Percentiles rank a stretch among this genome's conserved stretches.
phyloP scores from a whole-genome alignment of 53 echinoderm and acorn worm species.

The Arbacia lixula region DNA sequence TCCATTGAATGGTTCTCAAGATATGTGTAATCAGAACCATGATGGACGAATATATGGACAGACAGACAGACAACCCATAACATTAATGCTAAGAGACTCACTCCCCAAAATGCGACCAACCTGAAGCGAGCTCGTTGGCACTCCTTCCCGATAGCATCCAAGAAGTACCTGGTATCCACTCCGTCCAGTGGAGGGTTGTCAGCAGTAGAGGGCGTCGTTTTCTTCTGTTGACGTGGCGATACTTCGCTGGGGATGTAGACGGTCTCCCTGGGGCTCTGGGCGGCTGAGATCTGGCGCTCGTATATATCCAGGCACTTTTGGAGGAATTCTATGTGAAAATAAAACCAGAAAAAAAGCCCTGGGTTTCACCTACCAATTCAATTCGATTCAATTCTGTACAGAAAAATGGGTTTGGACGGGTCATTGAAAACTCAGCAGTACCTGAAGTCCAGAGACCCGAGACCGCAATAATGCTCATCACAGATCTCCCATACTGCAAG shows the following conservation, averaged over 20 bases:
- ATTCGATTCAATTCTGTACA: no score
- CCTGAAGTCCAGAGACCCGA: background rate
- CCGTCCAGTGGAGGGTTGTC: conserved; percentile 65
- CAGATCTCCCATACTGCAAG: no score
- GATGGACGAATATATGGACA: no score
- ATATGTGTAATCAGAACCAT: no score
- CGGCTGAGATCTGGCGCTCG: conserved; percentile 69
- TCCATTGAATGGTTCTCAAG: no score
- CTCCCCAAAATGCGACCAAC: conserved; percentile 22
- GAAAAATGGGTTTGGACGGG: background rate
- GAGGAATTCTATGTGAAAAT: conserved; percentile 71
- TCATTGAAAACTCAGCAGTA: background rate
- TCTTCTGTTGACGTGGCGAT: conserved; percentile 84
- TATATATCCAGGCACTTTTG: conserved; percentile 80
- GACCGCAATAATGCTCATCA: background rate
- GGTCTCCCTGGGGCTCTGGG: conserved; percentile 86
- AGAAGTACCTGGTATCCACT: conserved; percentile 80
- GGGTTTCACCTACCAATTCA: no score
- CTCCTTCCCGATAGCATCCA: conserved; percentile 81
- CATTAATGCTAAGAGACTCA: no score
- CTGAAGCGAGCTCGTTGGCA: conserved; percentile 73
- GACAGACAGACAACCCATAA: no score
- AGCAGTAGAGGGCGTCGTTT: conserved; percentile 47
- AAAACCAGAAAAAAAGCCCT: no score
- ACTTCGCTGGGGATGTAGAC: conserved; percentile 95